Evolutionary conservation across 2,888 invertebrate genomes (phyloP).

Genomic region (Drosophila fungiperda): DNA sequence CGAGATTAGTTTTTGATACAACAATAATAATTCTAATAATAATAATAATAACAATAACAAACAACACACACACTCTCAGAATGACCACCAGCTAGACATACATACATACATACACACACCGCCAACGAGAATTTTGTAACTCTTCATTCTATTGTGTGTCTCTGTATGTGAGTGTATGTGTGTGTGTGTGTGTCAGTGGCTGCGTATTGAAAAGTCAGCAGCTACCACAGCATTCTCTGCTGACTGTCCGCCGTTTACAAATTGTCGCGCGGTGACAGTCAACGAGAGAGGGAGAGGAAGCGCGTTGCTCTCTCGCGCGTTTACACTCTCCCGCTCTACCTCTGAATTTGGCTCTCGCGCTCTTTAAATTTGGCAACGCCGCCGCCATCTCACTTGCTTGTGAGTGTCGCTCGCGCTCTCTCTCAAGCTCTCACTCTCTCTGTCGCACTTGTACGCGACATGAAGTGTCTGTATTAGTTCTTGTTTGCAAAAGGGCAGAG

Average conservation of each 20-base stretch:
- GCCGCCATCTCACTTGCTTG: constrained; percentile 68
- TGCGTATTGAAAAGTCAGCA: constrained; percentile 71
- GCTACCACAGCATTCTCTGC: constrained; percentile 59
- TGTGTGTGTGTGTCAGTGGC: constrained; percentile 1
- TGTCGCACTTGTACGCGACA: constrained; percentile 68
- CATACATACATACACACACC: constrained; percentile 17
- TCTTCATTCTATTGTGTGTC: constrained; percentile 45
- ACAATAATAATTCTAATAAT: constrained; percentile 11
- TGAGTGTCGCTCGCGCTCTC: constrained; percentile 54
- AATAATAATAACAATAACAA: constrained; percentile 16
- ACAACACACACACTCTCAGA: constrained; percentile 29
- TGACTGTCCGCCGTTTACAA: constrained; percentile 71
- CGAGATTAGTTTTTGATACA: constrained; percentile 39
- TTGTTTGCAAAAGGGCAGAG: constrained; percentile 73
- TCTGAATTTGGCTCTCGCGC: constrained; percentile 48
- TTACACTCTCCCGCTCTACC: constrained; percentile 23
- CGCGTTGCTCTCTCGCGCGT: constrained; percentile 33
- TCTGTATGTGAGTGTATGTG: background rate
- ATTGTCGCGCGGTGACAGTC: constrained; percentile 63
- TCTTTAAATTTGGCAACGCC: constrained; percentile 68
- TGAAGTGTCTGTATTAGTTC: constrained; percentile 70
- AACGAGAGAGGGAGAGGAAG: background rate
- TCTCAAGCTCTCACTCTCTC: constrained; percentile 33
- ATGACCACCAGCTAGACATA: constrained; percentile 14
- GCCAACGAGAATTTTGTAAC: constrained; percentile 54